phyloP scores from a whole-genome alignment of 2,888 invertebrate species.

The Acanthosepion lycidas region DNA sequence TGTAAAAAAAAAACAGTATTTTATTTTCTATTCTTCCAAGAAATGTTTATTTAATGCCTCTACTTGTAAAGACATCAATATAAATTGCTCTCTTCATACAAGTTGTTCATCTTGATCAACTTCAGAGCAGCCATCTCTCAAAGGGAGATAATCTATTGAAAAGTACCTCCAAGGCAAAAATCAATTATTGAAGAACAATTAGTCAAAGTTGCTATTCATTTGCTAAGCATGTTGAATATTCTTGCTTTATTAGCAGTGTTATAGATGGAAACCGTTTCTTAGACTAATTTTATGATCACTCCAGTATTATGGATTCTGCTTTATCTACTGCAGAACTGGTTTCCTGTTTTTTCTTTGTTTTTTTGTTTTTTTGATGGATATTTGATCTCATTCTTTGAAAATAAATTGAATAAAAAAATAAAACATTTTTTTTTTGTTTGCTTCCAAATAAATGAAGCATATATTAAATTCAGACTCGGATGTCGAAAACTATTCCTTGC shows the following conservation, averaged over 20 bases:
- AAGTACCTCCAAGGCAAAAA: neutral
- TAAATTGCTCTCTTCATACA: neutral
- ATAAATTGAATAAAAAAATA: no score
- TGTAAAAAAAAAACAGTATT: neutral
- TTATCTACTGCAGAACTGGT: no score
- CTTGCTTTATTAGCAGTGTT: neutral
- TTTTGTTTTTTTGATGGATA: no score
- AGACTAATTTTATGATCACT: neutral
- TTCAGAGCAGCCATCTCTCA: neutral
- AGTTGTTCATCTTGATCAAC: neutral
- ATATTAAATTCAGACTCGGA: no score
- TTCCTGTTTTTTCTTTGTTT: no score
- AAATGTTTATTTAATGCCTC: neutral
- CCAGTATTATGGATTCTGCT: neutral
- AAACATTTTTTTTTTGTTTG: no score
- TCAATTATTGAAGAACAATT: slow-evolving; percentile 23
- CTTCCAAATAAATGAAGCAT: no score
- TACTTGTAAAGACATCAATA: neutral
- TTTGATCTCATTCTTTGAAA: no score
- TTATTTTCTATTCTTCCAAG: neutral
- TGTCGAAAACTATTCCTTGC: no score
- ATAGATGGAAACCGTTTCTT: neutral
- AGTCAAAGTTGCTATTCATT: neutral
- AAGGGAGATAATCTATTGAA: slow-evolving; percentile 3
- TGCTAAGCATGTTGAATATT: neutral